Base-by-base conservation (phyloP, 2,113 vertebrate species). In the western clawed frog (Xenopus tropicalis) region DNA sequence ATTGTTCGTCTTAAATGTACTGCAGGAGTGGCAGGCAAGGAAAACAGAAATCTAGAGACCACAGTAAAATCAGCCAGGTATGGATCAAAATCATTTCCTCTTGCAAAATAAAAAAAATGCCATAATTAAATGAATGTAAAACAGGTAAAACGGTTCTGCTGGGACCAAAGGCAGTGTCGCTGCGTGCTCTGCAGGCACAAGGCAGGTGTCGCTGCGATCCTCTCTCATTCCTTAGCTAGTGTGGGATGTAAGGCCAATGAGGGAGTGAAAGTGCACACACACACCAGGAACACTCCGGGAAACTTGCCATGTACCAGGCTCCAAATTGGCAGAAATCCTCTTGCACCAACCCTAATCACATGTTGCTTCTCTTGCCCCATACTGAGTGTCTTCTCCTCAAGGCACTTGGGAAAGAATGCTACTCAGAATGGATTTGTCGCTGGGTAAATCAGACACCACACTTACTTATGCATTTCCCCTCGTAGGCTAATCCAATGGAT, bases 401-500 rank as follows among this genome's bases (percentile, higher is more conserved):
- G n/a, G 16, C 52, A n/a, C 19, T 2, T n/a, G 10, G 52, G 19
- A 17, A n/a, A 17, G 52, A 54, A 54, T 54, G 16, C 52, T 54
- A 54, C 51, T 17, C 52, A 54, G 19, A 17, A 14, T 54, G 52
- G 17, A 8, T 48, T 48, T 54, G 19, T 54, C 16, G 1, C n/a
- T 3, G 16, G 46, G 16, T n/a, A 17, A 54, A 17, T n/a, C 52
- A 54, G 16, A 54, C 7, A 54, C 16, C 52, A 83, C 86, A 98
- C 96, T 87, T 93, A 98, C 96, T 98, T 90, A 98, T 90, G 84
- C 97, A 98, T 89, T 95, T 97, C 71, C 97, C 97, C 83, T 98
- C 94, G 0, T 99, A 99, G 58, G 97, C 97, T 84, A 98, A 86
- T 80, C 97, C 97, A 63, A 99, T 99, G 16, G 97, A 98, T 81